Conservation (phyloP, 2,797 vertebrate species). For the Phaenicophaeus curvirostris region DNA sequence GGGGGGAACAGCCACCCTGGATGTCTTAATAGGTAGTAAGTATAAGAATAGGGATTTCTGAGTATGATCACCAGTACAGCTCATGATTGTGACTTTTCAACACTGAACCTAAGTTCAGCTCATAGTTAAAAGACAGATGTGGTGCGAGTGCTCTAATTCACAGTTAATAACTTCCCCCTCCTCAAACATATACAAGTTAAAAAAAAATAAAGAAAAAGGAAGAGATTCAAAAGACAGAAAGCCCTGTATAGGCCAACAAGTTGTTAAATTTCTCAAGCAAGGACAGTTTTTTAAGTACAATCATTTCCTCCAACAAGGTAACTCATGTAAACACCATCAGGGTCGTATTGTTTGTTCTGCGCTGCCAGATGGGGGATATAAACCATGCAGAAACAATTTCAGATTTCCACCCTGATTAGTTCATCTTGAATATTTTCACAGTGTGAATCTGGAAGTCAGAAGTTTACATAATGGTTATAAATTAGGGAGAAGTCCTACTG, state of each 20-base stretch:
- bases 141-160: conserved; percentile 22
- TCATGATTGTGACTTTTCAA: background rate
- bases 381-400: conserved; percentile 69
- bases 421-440: conserved; percentile 67
- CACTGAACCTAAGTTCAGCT: background rate
- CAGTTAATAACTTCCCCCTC: background rate
- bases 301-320: conserved; percentile 63
- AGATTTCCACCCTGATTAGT: conserved; percentile 70
- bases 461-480: conserved; percentile 67
- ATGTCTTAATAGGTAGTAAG: background rate
- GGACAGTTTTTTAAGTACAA: conserved; percentile 47
- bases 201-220: background rate
- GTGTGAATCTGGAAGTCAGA: conserved; percentile 66
- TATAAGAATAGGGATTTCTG: background rate
- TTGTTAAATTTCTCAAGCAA: conserved; percentile 26
- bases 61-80: background rate
- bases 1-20: background rate
- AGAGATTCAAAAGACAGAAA: conserved; percentile 25
- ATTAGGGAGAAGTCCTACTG: conserved; percentile 57
- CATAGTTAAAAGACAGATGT: background rate
- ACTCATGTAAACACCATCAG: conserved; percentile 57
- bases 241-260: conserved; percentile 4
- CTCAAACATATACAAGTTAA: background rate
- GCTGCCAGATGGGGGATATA: conserved; percentile 63
- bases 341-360: conserved; percentile 56